Evolutionary conservation across 1,140 invertebrate species (phyloP).

Genomic region (Rhizoglyphus robini): DNA sequence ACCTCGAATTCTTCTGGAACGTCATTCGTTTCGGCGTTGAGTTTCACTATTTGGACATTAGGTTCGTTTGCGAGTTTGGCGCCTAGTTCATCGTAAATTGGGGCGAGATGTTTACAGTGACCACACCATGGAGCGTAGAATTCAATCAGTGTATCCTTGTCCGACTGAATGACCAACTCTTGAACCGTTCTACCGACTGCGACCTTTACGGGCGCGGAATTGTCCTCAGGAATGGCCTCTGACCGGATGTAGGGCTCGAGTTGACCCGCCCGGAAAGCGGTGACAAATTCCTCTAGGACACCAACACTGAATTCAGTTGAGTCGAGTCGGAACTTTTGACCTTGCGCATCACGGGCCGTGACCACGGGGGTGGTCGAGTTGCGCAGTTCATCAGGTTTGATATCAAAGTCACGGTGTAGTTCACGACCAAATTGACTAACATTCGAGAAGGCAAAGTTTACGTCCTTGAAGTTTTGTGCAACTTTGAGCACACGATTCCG

Average conservation of each 20-base stretch:
- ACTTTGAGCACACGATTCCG: conserved; percentile 91
- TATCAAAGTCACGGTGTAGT: conserved; percentile 80
- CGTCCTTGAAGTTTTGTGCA: conserved; percentile 62
- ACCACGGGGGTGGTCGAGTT: conserved; percentile 81
- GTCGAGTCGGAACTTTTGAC: conserved; percentile 1
- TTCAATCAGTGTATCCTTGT: conserved; percentile 90
- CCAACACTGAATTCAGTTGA: conserved; percentile 59
- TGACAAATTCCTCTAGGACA: no score
- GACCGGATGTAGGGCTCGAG: conserved; percentile 67
- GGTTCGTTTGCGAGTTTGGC: conserved; percentile 73
- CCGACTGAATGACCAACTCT: conserved; percentile 70
- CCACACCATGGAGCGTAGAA: conserved; percentile 92
- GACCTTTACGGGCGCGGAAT: conserved; percentile 82
- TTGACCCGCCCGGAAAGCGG: conserved; percentile 11
- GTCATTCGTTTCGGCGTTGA: conserved; percentile 97
- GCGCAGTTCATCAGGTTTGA: conserved; percentile 48
- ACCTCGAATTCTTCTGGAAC: conserved; percentile 98
- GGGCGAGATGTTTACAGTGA: conserved; percentile 90
- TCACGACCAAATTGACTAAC: conserved; percentile 86
- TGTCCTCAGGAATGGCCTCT: conserved; percentile 84
- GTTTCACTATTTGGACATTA: conserved; percentile 86
- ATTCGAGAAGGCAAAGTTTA: conserved; percentile 75
- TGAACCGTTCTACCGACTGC: conserved; percentile 92
- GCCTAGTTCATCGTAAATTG: conserved; percentile 81
- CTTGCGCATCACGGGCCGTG: neutral